Conservation (phyloP, 2,113 vertebrate species). For the Amazona guildingii region DNA sequence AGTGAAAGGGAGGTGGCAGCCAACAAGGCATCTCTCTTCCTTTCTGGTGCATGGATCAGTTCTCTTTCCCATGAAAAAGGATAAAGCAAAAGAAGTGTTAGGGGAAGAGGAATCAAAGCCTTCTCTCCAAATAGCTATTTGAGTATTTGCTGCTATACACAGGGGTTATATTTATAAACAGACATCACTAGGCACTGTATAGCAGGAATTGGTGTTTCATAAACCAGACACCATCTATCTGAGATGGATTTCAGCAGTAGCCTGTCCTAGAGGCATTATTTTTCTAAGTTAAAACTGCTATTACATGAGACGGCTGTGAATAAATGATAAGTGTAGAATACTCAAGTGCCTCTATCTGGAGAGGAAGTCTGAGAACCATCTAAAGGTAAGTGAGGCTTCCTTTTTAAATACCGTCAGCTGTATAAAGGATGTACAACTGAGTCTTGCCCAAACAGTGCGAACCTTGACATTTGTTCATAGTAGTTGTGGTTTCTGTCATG, state of each 20-base stretch:
- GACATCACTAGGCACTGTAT: not conserved
- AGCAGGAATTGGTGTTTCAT: not conserved
- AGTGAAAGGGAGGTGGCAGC: not conserved
- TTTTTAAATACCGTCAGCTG: not conserved
- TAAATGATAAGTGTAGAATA: not conserved
- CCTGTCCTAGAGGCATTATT: not conserved
- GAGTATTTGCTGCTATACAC: slow-evolving; percentile 44
- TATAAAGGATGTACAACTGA: not conserved
- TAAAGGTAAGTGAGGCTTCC: slow-evolving; percentile 60
- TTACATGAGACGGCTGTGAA: not conserved
- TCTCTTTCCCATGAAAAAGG: not conserved
- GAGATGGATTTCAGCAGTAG: not conserved
- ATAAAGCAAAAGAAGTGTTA: not conserved
- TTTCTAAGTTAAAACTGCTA: not conserved
- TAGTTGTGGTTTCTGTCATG: slow-evolving; percentile 34
- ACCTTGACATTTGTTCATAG: not conserved
- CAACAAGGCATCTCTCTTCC: not conserved
- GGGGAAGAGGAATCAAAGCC: slow-evolving; percentile 1
- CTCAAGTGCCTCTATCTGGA: slow-evolving; percentile 59
- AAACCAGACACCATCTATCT: not conserved
- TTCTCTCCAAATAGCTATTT: slow-evolving; percentile 62
- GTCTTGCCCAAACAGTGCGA: not conserved
- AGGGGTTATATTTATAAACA: not conserved
- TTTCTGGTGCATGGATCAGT: not conserved
- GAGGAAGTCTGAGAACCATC: slow-evolving; percentile 51